Percentiles rank a stretch among this genome's conserved stretches.
Evolutionary conservation across 2,888 invertebrate genomes (phyloP).

Genomic region (Caenorhabditis sp.): DNA sequence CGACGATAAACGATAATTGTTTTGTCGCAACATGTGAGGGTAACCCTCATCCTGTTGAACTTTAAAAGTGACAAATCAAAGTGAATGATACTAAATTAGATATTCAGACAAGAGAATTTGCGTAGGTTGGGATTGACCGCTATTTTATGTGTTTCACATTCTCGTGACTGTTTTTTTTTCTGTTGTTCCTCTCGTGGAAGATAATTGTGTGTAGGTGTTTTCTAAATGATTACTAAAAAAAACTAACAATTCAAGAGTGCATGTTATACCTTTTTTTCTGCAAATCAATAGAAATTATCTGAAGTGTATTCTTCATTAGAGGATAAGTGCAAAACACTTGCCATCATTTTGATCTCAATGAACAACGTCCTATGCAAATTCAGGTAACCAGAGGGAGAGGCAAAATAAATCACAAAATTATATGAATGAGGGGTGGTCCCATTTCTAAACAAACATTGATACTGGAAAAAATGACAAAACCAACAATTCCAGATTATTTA

Average conservation of each 20-base stretch:
- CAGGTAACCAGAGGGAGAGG: not conserved
- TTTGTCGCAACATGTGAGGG: not conserved
- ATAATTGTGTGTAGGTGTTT: not conserved
- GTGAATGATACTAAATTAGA: not conserved
- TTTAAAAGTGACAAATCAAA: not conserved
- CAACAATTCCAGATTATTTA: not conserved
- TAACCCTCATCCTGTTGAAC: not conserved
- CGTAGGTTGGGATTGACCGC: not conserved
- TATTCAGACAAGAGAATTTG: not conserved
- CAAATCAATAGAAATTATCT: not conserved
- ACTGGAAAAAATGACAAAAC: not conserved
- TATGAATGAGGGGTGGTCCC: not conserved
- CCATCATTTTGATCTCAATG: not conserved
- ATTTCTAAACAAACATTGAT: not conserved
- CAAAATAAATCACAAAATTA: not conserved
- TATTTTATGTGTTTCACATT: not conserved
- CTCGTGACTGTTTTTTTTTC: no score
- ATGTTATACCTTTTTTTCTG: not conserved
- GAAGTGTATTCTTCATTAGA: not conserved
- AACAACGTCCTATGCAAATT: not conserved
- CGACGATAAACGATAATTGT: not conserved
- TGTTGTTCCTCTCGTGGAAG: not conserved
- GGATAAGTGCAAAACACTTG: not conserved
- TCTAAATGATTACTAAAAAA: not conserved
- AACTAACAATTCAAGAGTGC: not conserved